Conservation (phyloP, 2,888 invertebrate genomes). For the Julus scanicus region DNA sequence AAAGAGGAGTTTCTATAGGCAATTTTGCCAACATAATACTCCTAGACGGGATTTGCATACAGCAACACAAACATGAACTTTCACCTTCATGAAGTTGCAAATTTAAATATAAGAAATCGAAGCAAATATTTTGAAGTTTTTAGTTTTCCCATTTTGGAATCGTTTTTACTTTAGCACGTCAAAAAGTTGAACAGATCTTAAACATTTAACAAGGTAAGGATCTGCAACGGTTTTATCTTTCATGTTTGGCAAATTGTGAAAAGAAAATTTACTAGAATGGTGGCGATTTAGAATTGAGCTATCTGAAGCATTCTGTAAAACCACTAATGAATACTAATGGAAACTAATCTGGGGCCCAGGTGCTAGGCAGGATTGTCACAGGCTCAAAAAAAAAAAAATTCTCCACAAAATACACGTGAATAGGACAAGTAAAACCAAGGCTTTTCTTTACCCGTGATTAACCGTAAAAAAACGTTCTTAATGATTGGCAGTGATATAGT, state of each 20-base stretch:
- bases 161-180: background rate
- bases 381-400: background rate
- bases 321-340: background rate
- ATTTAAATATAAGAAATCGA: background rate
- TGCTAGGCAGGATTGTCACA: background rate
- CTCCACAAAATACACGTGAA: background rate
- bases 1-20: background rate
- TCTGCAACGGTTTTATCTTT: background rate
- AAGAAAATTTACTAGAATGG: background rate
- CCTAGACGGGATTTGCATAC: background rate
- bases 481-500: background rate
- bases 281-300: too few species aligned
- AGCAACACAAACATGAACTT: constrained; percentile 7
- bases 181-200: background rate
- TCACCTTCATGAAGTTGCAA: background rate
- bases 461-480: background rate
- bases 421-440: background rate
- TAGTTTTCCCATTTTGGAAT: background rate
- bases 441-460: background rate
- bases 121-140: background rate
- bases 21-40: background rate
- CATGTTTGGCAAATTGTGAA: background rate
- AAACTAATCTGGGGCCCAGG: background rate
- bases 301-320: too few species aligned
- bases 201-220: background rate